Base-by-base conservation (phyloP, 1,140 invertebrate species). In the Heliothis subflexa region DNA sequence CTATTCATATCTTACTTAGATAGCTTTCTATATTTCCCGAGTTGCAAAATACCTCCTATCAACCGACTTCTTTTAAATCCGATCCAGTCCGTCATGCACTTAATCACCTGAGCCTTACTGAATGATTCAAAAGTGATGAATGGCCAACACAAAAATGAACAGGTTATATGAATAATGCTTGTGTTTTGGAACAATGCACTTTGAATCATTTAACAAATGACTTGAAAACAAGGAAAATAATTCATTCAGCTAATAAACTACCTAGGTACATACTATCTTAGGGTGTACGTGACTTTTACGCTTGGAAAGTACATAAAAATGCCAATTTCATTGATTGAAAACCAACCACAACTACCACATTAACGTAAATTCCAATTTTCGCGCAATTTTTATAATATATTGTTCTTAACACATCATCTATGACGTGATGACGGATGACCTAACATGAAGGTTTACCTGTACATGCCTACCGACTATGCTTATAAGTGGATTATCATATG, bases 371-470 rank as follows among this genome's bases (percentile, higher is more conserved):
- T 62, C 21, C 14, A 21, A 62, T n/a, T 25, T 5, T 70, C 11
- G 28, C 14, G 12, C 33, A 25, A 25, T 25, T 25, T 25, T 25
- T 40, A 40, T 9, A 40, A 40, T 40, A 9, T 16, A 2, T 45
- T 10, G 13, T 49, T 10, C 21, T 1, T 3, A 57, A 11, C 5
- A 25, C 55, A 16, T 25, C 25, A 25, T 59, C 21, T 59, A 59
- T 59, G 55, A 59, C 55, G 21, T 28, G 21, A 12, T 9, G n/a
- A 12, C 12, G 7, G 14, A n/a, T 3, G 12, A 10, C 10, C 5
- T 18, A 18, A 62, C 33, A 45, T 66, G 16, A 47, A 66, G 62
- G 62, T 21, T 66, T 66, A 47, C 62, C 11, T 47, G 16, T 11
- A 62, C 5, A 12, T 40, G 47, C n/a, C 10, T 47, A 47, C 47